Evolutionary conservation across 2,888 invertebrate species (phyloP).

Genomic region (Tinea pellionella): DNA sequence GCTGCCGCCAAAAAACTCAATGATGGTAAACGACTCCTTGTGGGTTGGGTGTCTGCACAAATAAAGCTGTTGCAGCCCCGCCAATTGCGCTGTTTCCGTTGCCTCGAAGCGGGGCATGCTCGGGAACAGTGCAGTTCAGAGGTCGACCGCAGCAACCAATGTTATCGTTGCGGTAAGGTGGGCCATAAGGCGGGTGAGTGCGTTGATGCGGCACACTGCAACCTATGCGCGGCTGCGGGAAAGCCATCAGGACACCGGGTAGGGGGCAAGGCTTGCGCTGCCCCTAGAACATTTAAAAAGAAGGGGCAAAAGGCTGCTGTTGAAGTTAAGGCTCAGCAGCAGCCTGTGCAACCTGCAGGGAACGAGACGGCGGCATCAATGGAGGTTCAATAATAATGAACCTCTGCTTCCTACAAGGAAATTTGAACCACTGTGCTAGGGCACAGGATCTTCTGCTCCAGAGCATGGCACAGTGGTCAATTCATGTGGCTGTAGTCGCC

Average conservation of each 20-base stretch:
- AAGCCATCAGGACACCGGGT: not conserved
- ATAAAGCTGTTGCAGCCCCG: not conserved
- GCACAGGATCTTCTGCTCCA: slow-evolving; percentile 12
- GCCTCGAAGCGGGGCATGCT: slow-evolving; percentile 3
- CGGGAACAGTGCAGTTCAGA: not conserved
- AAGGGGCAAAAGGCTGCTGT: not conserved
- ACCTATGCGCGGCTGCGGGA: not conserved
- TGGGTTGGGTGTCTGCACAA: slow-evolving; percentile 8
- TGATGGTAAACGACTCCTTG: too few species aligned
- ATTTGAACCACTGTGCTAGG: slow-evolving; percentile 10
- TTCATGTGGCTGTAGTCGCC: slow-evolving; percentile 6
- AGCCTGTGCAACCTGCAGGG: not conserved
- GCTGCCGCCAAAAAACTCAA: too few species aligned
- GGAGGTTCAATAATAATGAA: not conserved
- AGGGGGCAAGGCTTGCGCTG: not conserved
- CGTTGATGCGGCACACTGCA: not conserved
- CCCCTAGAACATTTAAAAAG: not conserved
- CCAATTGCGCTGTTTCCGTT: slow-evolving; percentile 5
- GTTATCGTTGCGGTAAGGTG: slow-evolving; percentile 2
- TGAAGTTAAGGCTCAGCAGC: not conserved
- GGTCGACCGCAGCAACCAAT: slow-evolving; percentile 8
- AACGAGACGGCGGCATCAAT: not conserved
- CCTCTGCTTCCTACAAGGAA: not conserved
- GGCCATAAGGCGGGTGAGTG: not conserved
- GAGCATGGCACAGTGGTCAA: slow-evolving; percentile 8